Conservation (phyloP, 1,140 invertebrate species). For the Phortica variegata region DNA sequence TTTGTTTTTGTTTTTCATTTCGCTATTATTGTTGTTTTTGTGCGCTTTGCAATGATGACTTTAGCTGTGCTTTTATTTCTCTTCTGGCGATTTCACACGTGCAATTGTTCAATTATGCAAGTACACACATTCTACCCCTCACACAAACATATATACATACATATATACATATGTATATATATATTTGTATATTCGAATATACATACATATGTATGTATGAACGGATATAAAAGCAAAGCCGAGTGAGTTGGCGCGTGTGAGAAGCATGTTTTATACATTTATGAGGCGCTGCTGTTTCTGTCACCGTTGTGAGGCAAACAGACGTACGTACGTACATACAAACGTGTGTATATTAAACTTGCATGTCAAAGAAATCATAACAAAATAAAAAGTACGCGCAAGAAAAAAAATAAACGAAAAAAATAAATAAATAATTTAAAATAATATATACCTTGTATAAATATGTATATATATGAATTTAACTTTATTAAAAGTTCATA, state of each 20-base stretch:
- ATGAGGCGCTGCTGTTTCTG: too few relatives aligned
- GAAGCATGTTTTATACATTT: too few relatives aligned
- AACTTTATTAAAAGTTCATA: constrained; percentile 1
- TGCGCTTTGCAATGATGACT: constrained; percentile 22
- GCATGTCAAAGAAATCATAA: too few relatives aligned
- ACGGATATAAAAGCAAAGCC: background rate
- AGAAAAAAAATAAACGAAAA: background rate
- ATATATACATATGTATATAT: constrained; percentile 8
- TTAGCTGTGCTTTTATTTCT: constrained; percentile 24
- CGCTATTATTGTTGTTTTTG: constrained; percentile 3
- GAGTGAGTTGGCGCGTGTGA: background rate
- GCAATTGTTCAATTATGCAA: constrained; percentile 36
- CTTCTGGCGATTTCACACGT: constrained; percentile 34
- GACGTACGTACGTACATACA: too few relatives aligned
- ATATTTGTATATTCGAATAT: constrained; percentile 6
- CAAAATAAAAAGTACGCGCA: background rate
- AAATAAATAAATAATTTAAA: background rate
- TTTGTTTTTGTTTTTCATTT: background rate
- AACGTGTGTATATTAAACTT: too few relatives aligned
- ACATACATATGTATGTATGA: background rate
- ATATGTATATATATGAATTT: too few relatives aligned
- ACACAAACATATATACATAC: background rate
- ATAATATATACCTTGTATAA: background rate
- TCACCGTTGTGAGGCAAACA: too few relatives aligned
- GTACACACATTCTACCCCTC: constrained; percentile 1